A percentile compares a stretch with the other conserved stretches of the same genome.
These are phyloP conservation scores for Pachypeltis micranthus DNA, from an alignment of 1,140 invertebrate genomes.

Conservation along the genomic window DNA sequence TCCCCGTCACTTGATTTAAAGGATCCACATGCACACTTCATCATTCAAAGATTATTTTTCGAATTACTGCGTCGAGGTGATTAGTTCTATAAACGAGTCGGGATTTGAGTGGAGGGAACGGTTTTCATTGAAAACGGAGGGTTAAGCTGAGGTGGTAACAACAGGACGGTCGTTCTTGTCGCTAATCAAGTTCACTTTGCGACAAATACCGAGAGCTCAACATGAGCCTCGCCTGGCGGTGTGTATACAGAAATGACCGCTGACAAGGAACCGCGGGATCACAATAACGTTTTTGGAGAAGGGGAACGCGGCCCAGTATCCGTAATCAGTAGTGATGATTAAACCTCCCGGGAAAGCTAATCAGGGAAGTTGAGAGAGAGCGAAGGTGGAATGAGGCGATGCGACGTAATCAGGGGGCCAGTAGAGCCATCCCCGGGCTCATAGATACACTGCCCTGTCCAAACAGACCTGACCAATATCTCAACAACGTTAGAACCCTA, in stretches of 20 bases:
- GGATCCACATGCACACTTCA: no score
- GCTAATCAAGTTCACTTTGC: no score
- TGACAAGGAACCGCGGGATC: not conserved
- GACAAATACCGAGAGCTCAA: no score
- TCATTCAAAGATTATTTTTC: no score
- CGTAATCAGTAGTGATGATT: constrained; percentile 5
- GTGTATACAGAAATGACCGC: constrained; percentile 1
- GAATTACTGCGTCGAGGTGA: no score
- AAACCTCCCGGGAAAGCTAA: not conserved
- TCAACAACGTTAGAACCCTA: constrained; percentile 7
- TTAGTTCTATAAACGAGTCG: no score
- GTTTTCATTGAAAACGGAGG: no score
- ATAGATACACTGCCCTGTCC: not conserved
- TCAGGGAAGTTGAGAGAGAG: not conserved
- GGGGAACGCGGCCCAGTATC: not conserved
- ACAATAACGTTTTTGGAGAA: not conserved
- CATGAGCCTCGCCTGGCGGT: no score
- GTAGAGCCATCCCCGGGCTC: not conserved
- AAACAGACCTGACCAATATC: constrained; percentile 9
- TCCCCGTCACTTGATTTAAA: no score
- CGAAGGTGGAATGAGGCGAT: not conserved
- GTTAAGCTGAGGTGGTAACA: no score
- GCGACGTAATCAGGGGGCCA: not conserved
- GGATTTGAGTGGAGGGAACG: no score
- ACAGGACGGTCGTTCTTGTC: no score